phyloP scores from a whole-genome alignment of 2,797 vertebrate species.

The Propithecus deckenii region DNA sequence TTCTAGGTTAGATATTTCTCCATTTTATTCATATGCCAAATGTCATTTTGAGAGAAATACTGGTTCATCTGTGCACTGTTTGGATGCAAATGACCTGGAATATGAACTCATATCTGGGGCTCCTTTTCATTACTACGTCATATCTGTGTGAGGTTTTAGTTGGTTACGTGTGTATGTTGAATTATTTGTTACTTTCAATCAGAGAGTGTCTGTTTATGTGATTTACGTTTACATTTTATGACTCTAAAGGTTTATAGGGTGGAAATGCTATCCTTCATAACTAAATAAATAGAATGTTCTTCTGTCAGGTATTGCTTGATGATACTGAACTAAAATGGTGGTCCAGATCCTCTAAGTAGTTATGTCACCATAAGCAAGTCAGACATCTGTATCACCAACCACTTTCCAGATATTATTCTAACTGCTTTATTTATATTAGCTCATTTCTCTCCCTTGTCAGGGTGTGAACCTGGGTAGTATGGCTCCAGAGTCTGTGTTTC shows the following conservation, averaged over 20 bases:
- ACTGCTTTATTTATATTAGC: neutral
- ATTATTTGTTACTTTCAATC: neutral
- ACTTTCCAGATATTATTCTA: neutral
- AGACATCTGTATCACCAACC: neutral
- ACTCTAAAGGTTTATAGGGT: neutral
- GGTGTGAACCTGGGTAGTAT: neutral
- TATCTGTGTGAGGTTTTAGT: neutral
- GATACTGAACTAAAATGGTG: neutral
- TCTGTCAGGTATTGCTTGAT: neutral
- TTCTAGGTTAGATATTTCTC: neutral
- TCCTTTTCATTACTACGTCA: neutral
- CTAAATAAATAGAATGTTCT: neutral
- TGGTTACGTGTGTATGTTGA: neutral
- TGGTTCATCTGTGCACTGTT: neutral
- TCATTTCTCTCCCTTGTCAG: neutral
- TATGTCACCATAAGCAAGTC: neutral
- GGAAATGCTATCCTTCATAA: neutral
- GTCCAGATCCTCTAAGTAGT: neutral
- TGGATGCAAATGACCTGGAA: neutral
- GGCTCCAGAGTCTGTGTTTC: neutral
- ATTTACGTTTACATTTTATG: neutral
- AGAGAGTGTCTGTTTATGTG: neutral
- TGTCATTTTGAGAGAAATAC: neutral
- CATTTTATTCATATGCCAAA: neutral
- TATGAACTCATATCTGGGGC: neutral